Conservation (phyloP, 1,140 invertebrate species). For the Mylabris phalerata region DNA sequence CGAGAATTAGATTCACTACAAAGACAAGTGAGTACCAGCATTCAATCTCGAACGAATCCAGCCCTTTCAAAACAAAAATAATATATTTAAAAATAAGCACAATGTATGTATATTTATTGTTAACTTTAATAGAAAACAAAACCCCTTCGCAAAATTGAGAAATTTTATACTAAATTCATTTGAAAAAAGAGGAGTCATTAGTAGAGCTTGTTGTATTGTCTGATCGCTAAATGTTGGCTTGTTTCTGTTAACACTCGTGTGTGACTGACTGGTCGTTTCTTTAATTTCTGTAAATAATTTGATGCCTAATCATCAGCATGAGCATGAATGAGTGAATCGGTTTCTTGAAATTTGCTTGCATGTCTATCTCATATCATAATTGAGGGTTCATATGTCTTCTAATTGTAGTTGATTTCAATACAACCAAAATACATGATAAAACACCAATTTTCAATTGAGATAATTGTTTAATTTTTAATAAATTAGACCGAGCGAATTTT, state of each 20-base stretch:
- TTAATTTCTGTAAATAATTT: too few species aligned
- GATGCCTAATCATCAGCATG: too few species aligned
- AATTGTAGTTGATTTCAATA: not conserved
- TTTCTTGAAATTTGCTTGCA: slow-evolving; percentile 4
- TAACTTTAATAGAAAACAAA: not conserved
- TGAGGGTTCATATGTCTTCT: not conserved
- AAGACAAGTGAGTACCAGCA: slow-evolving; percentile 72
- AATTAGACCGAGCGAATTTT: not conserved
- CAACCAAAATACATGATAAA: not conserved
- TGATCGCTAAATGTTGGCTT: too few species aligned
- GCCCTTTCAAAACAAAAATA: too few species aligned
- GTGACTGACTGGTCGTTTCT: too few species aligned
- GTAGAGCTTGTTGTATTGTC: too few species aligned
- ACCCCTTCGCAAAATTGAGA: not conserved
- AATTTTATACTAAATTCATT: too few species aligned
- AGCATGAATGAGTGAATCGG: slow-evolving; percentile 1
- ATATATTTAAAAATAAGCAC: too few species aligned
- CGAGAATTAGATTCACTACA: slow-evolving; percentile 89
- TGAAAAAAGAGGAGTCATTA: too few species aligned
- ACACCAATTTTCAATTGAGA: not conserved
- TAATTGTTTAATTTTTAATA: not conserved
- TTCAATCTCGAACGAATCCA: slow-evolving; percentile 5
- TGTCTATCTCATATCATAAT: not conserved
- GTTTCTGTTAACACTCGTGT: too few species aligned
- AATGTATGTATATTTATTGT: too few species aligned